Base-by-base conservation (phyloP, 1,140 invertebrate species). In the Tetraneura akinire region DNA sequence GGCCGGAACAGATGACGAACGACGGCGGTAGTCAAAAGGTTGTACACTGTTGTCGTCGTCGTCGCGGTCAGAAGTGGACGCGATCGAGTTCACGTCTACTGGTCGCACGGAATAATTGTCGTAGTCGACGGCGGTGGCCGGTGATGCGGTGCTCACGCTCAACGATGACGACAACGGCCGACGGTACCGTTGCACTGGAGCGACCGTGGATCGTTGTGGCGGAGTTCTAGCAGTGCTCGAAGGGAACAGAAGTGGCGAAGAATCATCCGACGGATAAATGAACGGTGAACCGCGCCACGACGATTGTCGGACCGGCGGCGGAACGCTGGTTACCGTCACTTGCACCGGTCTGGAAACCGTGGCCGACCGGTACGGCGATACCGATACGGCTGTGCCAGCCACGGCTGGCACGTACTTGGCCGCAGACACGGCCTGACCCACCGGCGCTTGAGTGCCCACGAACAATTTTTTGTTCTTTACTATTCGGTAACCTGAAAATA, bases 381-480 rank as follows among this genome's bases (percentile, higher is more conserved):
- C 21, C 9, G 74, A 66, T 3, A 80, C 76, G 23, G 57, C 62
- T 13, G 78, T 88, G 51, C 91, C 91, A 80, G 88, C 88, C 81
- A 90, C 89, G 0, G 90, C 88, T 1, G 91, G 90, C 6, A 88
- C 88, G 29, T 90, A 88, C 84, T 93, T 93, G n/a, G 91, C 89
- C 66, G 90, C 87, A 81, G 90, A 88, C 1, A 93, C 86, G 23
- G 92, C 91, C 53, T 92, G 89, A 83, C 86, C 86, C 55, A 93
- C 90, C 16, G 90, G 88, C 76, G 89, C 86, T 81, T 92, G 89
- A 74, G 89, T 88, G 29, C 92, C 93, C 45, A 94, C 92, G 83
- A 87, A 93, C 9, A 94, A 87, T 83, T 91, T 93, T 84, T 94
- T 94, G 0, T 92, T 92, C 84, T 87, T 86, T 73, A 94, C 87